These are phyloP conservation scores for Aspidiotus rigidus DNA, from an alignment of 2,888 invertebrate species.

Conservation along the genomic window DNA sequence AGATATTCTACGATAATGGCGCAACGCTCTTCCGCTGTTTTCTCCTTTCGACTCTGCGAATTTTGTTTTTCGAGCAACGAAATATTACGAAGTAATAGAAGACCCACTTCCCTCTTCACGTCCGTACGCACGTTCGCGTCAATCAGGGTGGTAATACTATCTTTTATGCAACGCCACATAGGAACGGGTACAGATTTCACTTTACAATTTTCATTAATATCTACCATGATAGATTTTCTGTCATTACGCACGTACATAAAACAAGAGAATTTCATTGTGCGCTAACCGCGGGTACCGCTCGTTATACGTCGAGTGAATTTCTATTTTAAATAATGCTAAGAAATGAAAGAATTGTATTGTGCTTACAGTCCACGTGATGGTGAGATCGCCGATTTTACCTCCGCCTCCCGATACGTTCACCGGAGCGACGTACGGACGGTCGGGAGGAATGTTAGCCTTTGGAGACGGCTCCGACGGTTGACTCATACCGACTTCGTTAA, in stretches of 20 bases:
- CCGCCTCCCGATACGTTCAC: slow-evolving; percentile 81
- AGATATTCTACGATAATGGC: background rate
- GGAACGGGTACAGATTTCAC: background rate
- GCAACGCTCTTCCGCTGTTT: background rate
- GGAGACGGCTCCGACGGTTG: slow-evolving; percentile 74
- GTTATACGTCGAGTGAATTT: no score
- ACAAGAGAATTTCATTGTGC: no score
- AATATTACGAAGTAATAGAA: background rate
- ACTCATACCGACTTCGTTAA: slow-evolving; percentile 74
- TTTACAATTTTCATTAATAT: no score
- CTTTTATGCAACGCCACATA: background rate
- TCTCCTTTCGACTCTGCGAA: background rate
- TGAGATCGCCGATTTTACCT: slow-evolving; percentile 88
- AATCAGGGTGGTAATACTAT: background rate
- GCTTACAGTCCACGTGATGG: slow-evolving; percentile 69
- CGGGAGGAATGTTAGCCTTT: slow-evolving; percentile 71
- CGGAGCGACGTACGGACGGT: slow-evolving; percentile 68
- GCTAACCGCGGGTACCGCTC: no score
- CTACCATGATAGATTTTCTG: no score
- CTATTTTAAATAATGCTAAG: background rate
- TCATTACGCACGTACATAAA: no score
- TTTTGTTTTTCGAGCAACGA: background rate
- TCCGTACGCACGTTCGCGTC: background rate
- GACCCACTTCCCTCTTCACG: background rate
- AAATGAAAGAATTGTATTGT: background rate